Evolutionary conservation across 2,888 invertebrate species (phyloP).

Genomic region (Dioctria linearis): DNA sequence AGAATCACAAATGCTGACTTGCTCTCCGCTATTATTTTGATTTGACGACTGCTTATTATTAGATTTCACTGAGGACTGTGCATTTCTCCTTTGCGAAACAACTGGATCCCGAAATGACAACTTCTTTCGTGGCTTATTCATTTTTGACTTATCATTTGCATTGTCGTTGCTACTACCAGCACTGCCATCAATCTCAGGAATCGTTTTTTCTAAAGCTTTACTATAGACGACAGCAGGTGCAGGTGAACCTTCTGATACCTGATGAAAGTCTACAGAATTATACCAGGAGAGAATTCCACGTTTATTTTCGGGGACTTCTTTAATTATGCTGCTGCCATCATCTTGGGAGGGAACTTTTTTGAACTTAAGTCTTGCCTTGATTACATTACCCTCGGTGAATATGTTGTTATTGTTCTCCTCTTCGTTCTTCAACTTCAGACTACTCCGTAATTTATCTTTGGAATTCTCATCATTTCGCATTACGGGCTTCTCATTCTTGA

Average conservation of each 20-base stretch:
- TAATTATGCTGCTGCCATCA: slow-evolving; percentile 53
- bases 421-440: slow-evolving; percentile 35
- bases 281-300: slow-evolving; percentile 58
- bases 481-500: slow-evolving; percentile 69
- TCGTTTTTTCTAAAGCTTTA: slow-evolving; percentile 63
- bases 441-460: slow-evolving; percentile 24
- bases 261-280: slow-evolving; percentile 51
- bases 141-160: slow-evolving; percentile 16
- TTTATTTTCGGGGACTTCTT: slow-evolving; percentile 24
- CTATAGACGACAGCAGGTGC: slow-evolving; percentile 25
- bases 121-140: slow-evolving; percentile 81
- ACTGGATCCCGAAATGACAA: slow-evolving; percentile 87
- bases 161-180: slow-evolving; percentile 62
- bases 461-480: slow-evolving; percentile 56
- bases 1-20: slow-evolving; percentile 55
- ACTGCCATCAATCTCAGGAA: slow-evolving; percentile 66
- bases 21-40: slow-evolving; percentile 15
- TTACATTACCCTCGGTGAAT: slow-evolving; percentile 45
- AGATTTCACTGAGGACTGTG: slow-evolving; percentile 58
- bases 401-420: slow-evolving; percentile 56
- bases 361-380: slow-evolving; percentile 56
- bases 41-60: slow-evolving; percentile 24
- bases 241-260: slow-evolving; percentile 54
- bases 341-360: slow-evolving; percentile 56
- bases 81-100: slow-evolving; percentile 62